Evolutionary conservation across 2,113 vertebrate genomes (phyloP).

Genomic region (Myanophis thanlyinensis): DNA sequence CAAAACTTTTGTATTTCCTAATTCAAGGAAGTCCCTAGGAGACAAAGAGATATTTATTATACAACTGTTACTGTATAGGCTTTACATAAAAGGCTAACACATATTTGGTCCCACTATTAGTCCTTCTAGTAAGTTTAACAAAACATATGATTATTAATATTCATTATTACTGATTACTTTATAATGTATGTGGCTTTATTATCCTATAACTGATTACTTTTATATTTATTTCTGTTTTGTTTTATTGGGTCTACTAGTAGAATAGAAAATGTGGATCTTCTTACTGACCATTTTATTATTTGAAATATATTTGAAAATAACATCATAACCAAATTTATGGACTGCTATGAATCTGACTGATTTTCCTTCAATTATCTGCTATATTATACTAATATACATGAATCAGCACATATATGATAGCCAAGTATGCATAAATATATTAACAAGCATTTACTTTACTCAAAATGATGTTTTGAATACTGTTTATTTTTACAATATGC

Average conservation of each 20-base stretch:
- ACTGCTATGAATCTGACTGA: neutral
- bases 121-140: neutral
- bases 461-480: neutral
- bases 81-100: neutral
- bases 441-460: neutral
- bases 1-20: neutral
- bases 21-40: neutral
- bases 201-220: neutral
- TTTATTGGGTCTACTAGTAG: neutral
- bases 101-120: neutral
- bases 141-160: neutral
- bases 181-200: neutral
- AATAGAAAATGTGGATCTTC: neutral
- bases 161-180: neutral
- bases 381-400: neutral
- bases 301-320: neutral
- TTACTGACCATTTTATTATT: neutral
- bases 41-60: neutral
- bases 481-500: slow-evolving; percentile 22
- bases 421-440: neutral
- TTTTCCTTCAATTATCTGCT: neutral
- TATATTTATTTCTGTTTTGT: neutral
- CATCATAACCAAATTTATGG: neutral
- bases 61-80: neutral
- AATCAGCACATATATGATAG: neutral